Conservation (phyloP, 2,797 vertebrate species). For the Hapalemur alaotrensis region DNA sequence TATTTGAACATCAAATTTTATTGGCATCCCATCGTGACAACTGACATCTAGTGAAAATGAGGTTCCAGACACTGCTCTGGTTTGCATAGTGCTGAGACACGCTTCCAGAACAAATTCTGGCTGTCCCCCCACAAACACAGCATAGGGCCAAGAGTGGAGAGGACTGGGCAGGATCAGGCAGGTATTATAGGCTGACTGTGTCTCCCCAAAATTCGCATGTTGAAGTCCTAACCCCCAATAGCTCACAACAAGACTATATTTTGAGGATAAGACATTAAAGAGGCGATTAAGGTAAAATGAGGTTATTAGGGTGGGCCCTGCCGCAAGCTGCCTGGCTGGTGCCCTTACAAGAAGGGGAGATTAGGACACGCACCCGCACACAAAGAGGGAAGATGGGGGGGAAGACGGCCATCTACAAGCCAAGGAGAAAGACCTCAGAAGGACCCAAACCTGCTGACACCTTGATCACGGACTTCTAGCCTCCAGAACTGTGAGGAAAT, state of each 20-base stretch:
- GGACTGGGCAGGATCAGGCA: background rate
- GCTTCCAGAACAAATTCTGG: background rate
- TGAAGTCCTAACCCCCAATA: background rate
- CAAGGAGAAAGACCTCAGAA: background rate
- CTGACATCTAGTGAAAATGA: background rate
- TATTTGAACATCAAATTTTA: background rate
- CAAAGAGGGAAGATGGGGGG: background rate
- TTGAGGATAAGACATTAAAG: background rate
- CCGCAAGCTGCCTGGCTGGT: background rate
- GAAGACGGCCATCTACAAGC: background rate
- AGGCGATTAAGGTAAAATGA: background rate
- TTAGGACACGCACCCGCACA: background rate
- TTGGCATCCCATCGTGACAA: background rate
- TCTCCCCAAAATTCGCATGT: too few species aligned
- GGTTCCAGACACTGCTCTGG: background rate
- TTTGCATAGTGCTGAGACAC: background rate
- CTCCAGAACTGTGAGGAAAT: background rate
- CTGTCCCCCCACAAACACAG: background rate
- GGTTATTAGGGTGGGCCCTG: background rate
- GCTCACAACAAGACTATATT: background rate
- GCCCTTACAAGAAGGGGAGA: background rate
- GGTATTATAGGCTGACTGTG: background rate
- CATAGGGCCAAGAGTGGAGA: background rate
- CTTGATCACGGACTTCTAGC: background rate
- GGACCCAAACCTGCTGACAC: background rate